These are phyloP conservation scores for Steinernema feltiae DNA, from an alignment of 1,140 invertebrate species.

Conservation along the genomic window DNA sequence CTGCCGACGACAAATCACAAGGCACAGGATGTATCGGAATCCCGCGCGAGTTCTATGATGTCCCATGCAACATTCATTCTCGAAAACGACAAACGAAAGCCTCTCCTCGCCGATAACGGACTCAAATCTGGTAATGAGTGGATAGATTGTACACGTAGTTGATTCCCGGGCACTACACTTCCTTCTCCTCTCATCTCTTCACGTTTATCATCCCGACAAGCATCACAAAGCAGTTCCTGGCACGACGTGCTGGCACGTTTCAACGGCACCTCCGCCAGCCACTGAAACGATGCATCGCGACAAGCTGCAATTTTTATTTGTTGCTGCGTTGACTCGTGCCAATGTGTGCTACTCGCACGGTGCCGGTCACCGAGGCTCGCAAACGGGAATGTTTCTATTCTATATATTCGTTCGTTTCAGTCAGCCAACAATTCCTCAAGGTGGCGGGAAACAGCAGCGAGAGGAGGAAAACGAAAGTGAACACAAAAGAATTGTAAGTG, in stretches of 20 bases:
- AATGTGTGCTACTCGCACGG: not conserved
- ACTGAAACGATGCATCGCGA: not conserved
- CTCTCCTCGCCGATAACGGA: constrained; percentile 23
- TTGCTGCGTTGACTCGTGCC: not conserved
- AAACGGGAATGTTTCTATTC: not conserved
- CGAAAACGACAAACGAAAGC: constrained; percentile 47
- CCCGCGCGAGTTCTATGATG: constrained; percentile 38
- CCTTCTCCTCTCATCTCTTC: too few species aligned
- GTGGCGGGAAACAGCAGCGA: not conserved
- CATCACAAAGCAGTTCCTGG: not conserved
- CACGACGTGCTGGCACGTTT: not conserved
- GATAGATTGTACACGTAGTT: too few species aligned
- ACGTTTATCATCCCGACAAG: too few species aligned
- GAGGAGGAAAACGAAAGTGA: not conserved
- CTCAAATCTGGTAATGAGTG: constrained; percentile 16
- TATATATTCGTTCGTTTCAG: not conserved
- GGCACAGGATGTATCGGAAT: constrained; percentile 14
- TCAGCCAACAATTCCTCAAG: not conserved
- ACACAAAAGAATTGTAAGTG: constrained; percentile 8
- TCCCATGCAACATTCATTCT: constrained; percentile 50
- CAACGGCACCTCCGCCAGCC: not conserved
- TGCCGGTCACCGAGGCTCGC: not conserved
- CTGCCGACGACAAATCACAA: constrained; percentile 11
- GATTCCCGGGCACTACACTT: too few species aligned
- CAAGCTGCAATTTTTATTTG: constrained; percentile 9